Base-by-base conservation (phyloP, 2,888 invertebrate genomes). In the Myopa testacea region DNA sequence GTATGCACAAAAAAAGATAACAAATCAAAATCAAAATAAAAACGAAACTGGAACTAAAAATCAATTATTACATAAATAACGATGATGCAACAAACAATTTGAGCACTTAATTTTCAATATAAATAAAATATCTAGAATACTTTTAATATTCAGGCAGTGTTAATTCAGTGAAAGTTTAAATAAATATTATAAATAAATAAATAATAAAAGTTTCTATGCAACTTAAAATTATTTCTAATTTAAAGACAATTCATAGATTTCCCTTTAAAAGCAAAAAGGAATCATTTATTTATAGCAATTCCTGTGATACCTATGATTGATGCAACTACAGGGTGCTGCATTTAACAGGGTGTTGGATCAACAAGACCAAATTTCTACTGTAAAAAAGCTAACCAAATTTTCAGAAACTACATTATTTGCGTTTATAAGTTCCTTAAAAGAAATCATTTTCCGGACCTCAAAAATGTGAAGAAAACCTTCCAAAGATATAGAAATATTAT, bases 1-100 rank as follows among this genome's bases (percentile, higher is more conserved):
- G 70, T 79, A 86, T 82, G 83, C 81, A 83, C 81, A 84, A 84
- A 81, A 77, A 81, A 83, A 83, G 82, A 82, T 80, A 80, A 82
- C 19, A 74, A 81, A 63, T 67, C 34, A 70, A 79, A 75, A 77
- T 75, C 65, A 73, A 65, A 75, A 75, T 38, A 19, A 75, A 50
- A 52, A 19, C 12, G 19, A 34, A 63, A 67, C 19, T 19, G 77
- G 73, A 14, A 77, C 75, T 67, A 62, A 76, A 76, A 63, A 62
- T 50, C 14, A 76, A 71, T 55, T 16, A 50, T 67, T n/a, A 34
- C 40, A 12, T 40, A 50, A 72, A 75, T 60, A 45, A 76, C 16
- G 76, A 73, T 75, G 63, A 4, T 63, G 12, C 10, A 37, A 45
- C 10, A 45, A 45, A 45, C 1, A 5, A 14, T 68, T 55, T 55